Conservation (phyloP, 2,113 vertebrate genomes). For the Crypturellus undulatus region DNA sequence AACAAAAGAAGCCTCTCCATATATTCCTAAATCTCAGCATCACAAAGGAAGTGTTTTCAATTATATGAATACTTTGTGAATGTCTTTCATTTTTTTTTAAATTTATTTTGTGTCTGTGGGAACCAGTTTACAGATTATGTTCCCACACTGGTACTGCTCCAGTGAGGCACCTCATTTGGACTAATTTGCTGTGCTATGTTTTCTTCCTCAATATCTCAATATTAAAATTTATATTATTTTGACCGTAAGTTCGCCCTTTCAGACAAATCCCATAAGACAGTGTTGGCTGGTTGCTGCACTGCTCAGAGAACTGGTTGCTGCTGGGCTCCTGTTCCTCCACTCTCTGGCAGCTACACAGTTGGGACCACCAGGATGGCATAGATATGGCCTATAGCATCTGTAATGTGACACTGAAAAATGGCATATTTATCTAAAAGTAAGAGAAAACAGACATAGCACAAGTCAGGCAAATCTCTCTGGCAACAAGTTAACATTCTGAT, state of each 20-base stretch:
- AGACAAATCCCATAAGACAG: background rate
- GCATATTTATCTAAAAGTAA: background rate
- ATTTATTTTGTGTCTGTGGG: slow-evolving; percentile 3
- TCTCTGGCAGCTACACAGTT: fast-evolving
- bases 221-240: background rate
- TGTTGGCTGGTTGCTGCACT: background rate
- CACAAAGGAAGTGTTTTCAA: slow-evolving; percentile 2
- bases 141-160: background rate
- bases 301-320: background rate
- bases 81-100: background rate
- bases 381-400: background rate
- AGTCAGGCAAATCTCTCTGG: background rate
- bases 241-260: background rate
- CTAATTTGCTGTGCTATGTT: background rate
- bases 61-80: background rate
- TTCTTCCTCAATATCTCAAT: background rate
- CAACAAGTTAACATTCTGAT: background rate
- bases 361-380: background rate
- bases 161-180: background rate
- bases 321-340: background rate
- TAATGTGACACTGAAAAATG: background rate
- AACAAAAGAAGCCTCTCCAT: background rate
- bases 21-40: background rate
- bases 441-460: background rate
- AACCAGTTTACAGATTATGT: background rate